phyloP scores from a whole-genome alignment of 53 echinoderm and acorn worm genomes.

The Actinopyga echinites region DNA sequence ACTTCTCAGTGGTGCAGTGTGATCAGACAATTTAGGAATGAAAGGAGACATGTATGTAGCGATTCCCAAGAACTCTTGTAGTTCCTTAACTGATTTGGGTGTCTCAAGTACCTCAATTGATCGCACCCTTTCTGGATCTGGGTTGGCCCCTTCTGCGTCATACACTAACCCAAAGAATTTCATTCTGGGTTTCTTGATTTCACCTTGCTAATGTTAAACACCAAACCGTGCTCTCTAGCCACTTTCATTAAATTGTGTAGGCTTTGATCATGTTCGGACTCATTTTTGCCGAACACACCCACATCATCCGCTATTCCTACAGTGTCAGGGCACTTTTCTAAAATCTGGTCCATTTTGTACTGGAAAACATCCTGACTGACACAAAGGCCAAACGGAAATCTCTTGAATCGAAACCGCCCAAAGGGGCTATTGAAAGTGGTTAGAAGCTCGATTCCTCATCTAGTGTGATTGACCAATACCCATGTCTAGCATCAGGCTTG shows the following conservation, averaged over 20 bases:
- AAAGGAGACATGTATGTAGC: conserved; percentile 77
- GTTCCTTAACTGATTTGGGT: conserved; percentile 35
- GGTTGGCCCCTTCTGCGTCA: conserved; percentile 57
- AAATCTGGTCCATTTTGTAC: conserved; percentile 55
- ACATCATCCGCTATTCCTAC: no score
- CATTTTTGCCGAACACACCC: conserved; percentile 21
- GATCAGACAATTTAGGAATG: conserved; percentile 60
- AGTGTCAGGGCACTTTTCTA: conserved; percentile 55
- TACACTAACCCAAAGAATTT: conserved; percentile 56
- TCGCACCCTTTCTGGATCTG: conserved; percentile 47
- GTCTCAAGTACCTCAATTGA: conserved; percentile 52
- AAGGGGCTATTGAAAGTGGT: conserved; percentile 64
- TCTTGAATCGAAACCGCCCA: conserved; percentile 51
- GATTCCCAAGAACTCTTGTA: conserved; percentile 65
- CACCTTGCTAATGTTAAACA: conserved; percentile 50
- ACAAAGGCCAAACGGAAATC: conserved; percentile 62
- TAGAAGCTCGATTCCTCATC: conserved; percentile 43
- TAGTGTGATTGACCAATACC: conserved; percentile 64
- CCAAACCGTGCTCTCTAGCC: conserved; percentile 30
- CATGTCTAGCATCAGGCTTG: conserved; percentile 64
- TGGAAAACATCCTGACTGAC: conserved; percentile 68
- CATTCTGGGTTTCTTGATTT: conserved; percentile 38
- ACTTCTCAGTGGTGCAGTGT: conserved; percentile 57
- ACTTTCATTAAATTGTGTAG: conserved; percentile 38
- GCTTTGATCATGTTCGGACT: conserved; percentile 45